These are phyloP conservation scores for Platycheirus albimanus DNA, from an alignment of 2,888 invertebrate genomes.

Conservation along the genomic window DNA sequence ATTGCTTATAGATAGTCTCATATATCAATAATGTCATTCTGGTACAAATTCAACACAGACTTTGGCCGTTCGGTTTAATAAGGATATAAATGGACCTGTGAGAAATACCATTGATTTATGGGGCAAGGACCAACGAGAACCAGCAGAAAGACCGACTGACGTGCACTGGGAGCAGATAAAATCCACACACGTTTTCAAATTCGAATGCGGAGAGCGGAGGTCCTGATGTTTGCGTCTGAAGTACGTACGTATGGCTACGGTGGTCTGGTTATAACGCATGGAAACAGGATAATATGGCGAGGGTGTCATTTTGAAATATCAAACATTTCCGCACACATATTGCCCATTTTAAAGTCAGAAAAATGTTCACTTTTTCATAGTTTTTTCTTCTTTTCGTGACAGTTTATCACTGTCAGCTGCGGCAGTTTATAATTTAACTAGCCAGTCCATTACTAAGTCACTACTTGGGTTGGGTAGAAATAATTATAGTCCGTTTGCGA, in stretches of 20 bases:
- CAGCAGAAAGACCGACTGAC: not conserved
- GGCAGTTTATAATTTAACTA: too few species aligned
- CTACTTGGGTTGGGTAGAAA: too few species aligned
- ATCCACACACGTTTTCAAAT: conserved; percentile 17
- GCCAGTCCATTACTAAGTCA: too few species aligned
- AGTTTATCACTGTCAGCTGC: too few species aligned
- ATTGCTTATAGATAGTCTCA: conserved; percentile 41
- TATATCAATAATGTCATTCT: conserved; percentile 50
- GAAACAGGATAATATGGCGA: not conserved
- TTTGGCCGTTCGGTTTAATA: not conserved
- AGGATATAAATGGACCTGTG: not conserved
- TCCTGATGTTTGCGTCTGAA: not conserved
- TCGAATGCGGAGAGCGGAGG: not conserved
- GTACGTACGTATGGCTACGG: not conserved
- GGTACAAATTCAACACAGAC: conserved; percentile 33
- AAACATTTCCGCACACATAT: too few species aligned
- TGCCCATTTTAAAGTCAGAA: too few species aligned
- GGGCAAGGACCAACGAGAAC: not conserved
- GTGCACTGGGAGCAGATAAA: conserved; percentile 54
- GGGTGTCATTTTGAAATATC: conserved; percentile 11
- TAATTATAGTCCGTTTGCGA: too few species aligned
- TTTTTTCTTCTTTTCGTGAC: too few species aligned
- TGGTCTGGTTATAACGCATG: too few species aligned
- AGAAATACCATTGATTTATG: conserved; percentile 52
- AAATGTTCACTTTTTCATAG: too few species aligned